Base-by-base conservation (phyloP, 2,797 vertebrate genomes). In the Phoxinus dragarum region DNA sequence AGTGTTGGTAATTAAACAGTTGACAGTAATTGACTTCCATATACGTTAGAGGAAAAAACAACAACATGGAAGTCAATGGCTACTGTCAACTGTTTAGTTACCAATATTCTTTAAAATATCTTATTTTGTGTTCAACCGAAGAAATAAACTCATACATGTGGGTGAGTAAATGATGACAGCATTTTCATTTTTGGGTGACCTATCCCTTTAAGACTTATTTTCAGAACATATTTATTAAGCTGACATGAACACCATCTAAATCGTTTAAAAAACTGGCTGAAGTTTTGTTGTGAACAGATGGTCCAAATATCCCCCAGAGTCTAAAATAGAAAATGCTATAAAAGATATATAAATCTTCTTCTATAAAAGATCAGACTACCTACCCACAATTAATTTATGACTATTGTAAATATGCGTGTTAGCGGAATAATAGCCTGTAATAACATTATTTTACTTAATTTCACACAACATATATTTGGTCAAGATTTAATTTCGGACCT, bases 291-390 rank as follows among this genome's bases (percentile, higher is more conserved):
- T 52, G 61, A 68, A 84, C 82, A 84, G 82, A 68, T 76, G 73
- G 82, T 75, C 6, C 59, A 75, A 68, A 76, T 74, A 19, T 34
- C n/a, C 52, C 23, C 38, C 23, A 59, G 56, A 17, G 72, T 75
- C 82, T 27, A 56, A 84, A 77, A 84, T 76, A 84, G 59, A 54
- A 84, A 19, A 84, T 31, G 73, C 44, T 49, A 6, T 27, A 27
- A 27, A 27, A 27, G 27, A 27, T 27, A 27, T 27, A 27, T 27
- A 27, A 27, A 27, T 27, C 27, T 27, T 27, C 27, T 40, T 56
- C 68, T 61, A 31, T 52, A 47, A 61, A 47, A 73, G 40, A 12
- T 49, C 56, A 64, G 12, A 36, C 54, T 38, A 74, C 54, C 54
- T 27, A 74, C 40, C 42, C 27, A 61, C 81, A 74, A 52, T 56